Evolutionary conservation across 2,113 vertebrate genomes (phyloP), one percentile per base, ranked within the genome.

Genomic region (Syngnathoides biaculeatus): DNA sequence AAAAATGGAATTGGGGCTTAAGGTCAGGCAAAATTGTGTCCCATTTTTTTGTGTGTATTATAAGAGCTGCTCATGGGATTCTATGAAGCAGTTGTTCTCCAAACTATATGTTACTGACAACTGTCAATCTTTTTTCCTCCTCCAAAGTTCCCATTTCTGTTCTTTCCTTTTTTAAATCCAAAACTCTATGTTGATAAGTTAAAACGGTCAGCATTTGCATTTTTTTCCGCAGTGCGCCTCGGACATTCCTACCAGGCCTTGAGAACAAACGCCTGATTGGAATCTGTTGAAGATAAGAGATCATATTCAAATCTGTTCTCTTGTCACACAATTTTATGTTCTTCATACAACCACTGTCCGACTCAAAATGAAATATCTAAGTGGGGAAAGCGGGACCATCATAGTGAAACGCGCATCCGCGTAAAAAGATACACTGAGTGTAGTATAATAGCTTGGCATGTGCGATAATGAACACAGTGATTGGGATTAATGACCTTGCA

Each of bases 401-500:
- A 20, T 61, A 50, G 73, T 69, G 76, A 68, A 50, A 48, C 8
- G 56, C 75, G 61, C 77, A 81, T 75, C 69, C 75, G 77, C 69
- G 81, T 80, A 82, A 81, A 88, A 85, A 84, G 79, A 88, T 73
- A 85, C 83, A 81, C 87, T 79, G 83, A 79, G 75, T 79, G 77
- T 74, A 68, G 83, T 86, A 86, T 87, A 86, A 84, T 82, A 84
- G 77, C 73, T 79, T 90, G 87, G 85, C 87, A 83, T 84, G 85
- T 88, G 84, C 84, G 86, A 87, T 88, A 89, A 86, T 86, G 88
- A 89, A 87, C 81, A 87, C 80, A 65, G 71, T 89, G 81, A 90
- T 90, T 86, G 81, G 87, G 86, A 90, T 90, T 88, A 90, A 90
- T 89, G 87, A 89, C 86, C 82, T 90, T 87, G 87, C 83, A 79